phyloP scores from a whole-genome alignment of 2,888 invertebrate genomes.

The Tachina grossa region DNA sequence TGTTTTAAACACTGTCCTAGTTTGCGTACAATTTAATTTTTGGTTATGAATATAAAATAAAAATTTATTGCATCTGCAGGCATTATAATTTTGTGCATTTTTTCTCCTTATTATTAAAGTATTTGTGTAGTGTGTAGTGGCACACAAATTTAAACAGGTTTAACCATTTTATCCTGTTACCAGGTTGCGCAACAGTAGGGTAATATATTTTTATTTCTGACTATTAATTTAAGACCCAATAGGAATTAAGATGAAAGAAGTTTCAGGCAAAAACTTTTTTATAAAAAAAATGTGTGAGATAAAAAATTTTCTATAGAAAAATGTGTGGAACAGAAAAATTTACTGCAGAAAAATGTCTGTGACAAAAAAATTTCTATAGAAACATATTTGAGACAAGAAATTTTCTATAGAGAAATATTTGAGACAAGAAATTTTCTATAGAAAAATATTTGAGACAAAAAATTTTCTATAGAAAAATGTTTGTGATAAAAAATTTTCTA shows the following conservation, averaged over 20 bases:
- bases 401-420: too few relatives aligned
- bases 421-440: too few relatives aligned
- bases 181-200: constrained; percentile 48
- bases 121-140: constrained; percentile 3
- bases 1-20: constrained; percentile 53
- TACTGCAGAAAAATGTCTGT: too few relatives aligned
- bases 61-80: constrained; percentile 67
- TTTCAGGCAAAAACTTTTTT: not conserved
- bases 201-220: not conserved
- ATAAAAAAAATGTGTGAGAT: not conserved
- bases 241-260: not conserved
- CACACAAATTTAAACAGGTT: constrained; percentile 50
- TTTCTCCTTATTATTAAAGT: constrained; percentile 10
- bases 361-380: too few relatives aligned
- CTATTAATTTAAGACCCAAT: not conserved
- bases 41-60: constrained; percentile 56
- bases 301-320: too few relatives aligned
- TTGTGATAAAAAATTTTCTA: too few relatives aligned
- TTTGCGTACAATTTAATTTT: constrained; percentile 61
- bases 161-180: constrained; percentile 22
- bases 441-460: too few relatives aligned
- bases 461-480: too few relatives aligned
- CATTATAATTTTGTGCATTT: constrained; percentile 37
- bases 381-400: too few relatives aligned
- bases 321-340: too few relatives aligned